A percentile compares a stretch with the other conserved stretches of the same genome.
Conservation (phyloP, 2,113 vertebrate genomes). For the Lota lota region DNA sequence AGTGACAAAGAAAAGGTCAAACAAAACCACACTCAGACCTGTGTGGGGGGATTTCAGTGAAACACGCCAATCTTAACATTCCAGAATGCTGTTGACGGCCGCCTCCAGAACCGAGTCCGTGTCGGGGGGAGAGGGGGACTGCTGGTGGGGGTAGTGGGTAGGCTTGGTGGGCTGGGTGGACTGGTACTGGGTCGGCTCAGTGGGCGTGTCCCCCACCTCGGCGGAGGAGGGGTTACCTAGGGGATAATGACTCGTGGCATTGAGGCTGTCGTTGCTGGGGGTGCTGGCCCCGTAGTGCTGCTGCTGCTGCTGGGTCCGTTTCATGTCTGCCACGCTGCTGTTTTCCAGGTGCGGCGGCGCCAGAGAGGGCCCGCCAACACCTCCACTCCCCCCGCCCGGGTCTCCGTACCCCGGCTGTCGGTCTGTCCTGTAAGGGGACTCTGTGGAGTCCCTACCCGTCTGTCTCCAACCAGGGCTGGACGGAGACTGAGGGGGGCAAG, state of each 20-base stretch:
- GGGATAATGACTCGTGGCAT: slow-evolving; percentile 40
- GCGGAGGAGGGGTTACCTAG: slow-evolving; percentile 47
- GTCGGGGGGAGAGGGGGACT: slow-evolving; percentile 80
- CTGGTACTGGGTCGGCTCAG: slow-evolving; percentile 45
- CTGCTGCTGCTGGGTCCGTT: slow-evolving; percentile 79
- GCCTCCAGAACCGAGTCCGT: slow-evolving; percentile 97
- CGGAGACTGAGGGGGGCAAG: slow-evolving; percentile 20
- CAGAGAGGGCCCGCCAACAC: slow-evolving; percentile 38
- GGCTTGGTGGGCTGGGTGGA: slow-evolving; percentile 40
- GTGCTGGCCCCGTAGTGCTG: slow-evolving; percentile 66
- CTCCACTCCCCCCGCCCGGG: slow-evolving; percentile 59
- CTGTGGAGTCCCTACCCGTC: slow-evolving; percentile 36
- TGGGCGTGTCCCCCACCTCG: slow-evolving; percentile 22
- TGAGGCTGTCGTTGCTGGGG: slow-evolving; percentile 32
- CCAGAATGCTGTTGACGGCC: slow-evolving; percentile 98
- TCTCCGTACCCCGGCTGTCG: slow-evolving; percentile 60
- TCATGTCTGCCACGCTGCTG: slow-evolving; percentile 85
- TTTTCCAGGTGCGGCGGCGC: slow-evolving; percentile 73
- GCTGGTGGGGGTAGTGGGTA: slow-evolving; percentile 73
- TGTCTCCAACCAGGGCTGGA: slow-evolving; percentile 34
- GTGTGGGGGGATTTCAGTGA: background rate
- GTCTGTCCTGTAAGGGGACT: slow-evolving; percentile 71
- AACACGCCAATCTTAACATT: slow-evolving; percentile 83
- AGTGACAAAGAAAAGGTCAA: background rate
- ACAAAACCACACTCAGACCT: slow-evolving; percentile 6